phyloP scores from a whole-genome alignment of 1,140 invertebrate genomes.

The Solenopsis invicta region DNA sequence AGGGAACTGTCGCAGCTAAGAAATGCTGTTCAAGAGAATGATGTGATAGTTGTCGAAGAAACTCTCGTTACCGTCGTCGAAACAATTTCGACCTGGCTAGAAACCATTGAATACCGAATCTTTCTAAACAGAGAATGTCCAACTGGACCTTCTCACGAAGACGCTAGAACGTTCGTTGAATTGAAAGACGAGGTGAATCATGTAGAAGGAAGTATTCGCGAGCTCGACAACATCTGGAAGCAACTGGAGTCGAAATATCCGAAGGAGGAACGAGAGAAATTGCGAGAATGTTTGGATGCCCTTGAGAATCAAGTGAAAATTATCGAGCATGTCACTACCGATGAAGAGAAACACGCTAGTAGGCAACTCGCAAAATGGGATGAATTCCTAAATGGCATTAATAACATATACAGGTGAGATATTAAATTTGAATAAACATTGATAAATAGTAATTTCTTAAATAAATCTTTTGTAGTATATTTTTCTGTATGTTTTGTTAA shows the following conservation, averaged over 20 bases:
- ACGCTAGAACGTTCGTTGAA: slow-evolving; percentile 80
- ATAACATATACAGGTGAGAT: slow-evolving; percentile 86
- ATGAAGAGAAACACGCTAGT: slow-evolving; percentile 88
- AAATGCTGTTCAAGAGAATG: slow-evolving; percentile 89
- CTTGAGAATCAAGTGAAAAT: slow-evolving; percentile 85
- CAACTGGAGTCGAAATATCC: slow-evolving; percentile 84
- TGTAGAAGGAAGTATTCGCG: slow-evolving; percentile 85
- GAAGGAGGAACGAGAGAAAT: slow-evolving; percentile 82
- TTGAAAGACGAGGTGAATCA: slow-evolving; percentile 87
- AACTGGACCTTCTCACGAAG: slow-evolving; percentile 75
- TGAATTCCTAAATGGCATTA: slow-evolving; percentile 89
- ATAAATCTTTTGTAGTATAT: slow-evolving; percentile 4
- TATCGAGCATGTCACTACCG: slow-evolving; percentile 86
- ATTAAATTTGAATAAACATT: background rate
- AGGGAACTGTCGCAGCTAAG: slow-evolving; percentile 89
- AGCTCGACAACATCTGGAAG: slow-evolving; percentile 80
- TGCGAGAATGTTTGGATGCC: slow-evolving; percentile 85
- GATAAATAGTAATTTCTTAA: slow-evolving; percentile 11
- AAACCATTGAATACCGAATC: slow-evolving; percentile 93
- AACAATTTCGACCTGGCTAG: slow-evolving; percentile 93
- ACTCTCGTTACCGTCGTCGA: slow-evolving; percentile 92
- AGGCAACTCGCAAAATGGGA: slow-evolving; percentile 90
- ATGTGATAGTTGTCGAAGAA: slow-evolving; percentile 89
- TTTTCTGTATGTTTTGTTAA: background rate
- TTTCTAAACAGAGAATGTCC: slow-evolving; percentile 88